These are phyloP conservation scores for Megastigmus dorsalis DNA, from an alignment of 2,888 invertebrate species.

Conservation along the genomic window DNA sequence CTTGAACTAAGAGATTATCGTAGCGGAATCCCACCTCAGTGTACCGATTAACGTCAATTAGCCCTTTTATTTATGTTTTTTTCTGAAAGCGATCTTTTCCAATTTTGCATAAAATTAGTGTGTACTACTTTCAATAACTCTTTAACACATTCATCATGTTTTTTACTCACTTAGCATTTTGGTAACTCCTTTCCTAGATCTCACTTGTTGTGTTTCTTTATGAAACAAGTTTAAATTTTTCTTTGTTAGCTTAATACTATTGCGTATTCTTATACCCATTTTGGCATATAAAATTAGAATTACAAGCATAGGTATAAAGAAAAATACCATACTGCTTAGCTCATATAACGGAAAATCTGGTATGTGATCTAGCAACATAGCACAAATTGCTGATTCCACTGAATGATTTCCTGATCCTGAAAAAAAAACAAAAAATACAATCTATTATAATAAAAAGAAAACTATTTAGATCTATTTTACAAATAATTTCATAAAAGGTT, in stretches of 20 bases:
- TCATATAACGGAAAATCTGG: constrained; percentile 84
- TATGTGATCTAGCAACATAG: constrained; percentile 79
- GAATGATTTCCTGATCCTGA: constrained; percentile 76
- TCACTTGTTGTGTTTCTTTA: constrained; percentile 81
- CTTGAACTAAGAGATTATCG: too few relatives aligned
- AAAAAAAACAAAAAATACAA: constrained; percentile 54
- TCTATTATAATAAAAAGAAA: too few relatives aligned
- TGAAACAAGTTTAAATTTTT: constrained; percentile 79
- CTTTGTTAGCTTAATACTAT: constrained; percentile 24
- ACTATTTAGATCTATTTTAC: too few relatives aligned
- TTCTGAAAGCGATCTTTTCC: too few relatives aligned
- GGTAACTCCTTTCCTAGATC: constrained; percentile 84
- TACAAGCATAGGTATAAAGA: constrained; percentile 83
- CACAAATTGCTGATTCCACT: constrained; percentile 88
- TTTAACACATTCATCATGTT: too few relatives aligned
- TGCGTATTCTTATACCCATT: constrained; percentile 83
- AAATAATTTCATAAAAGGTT: too few relatives aligned
- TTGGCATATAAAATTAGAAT: constrained; percentile 86
- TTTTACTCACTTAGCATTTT: constrained; percentile 85
- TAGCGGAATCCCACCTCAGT: too few relatives aligned
- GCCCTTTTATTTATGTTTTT: too few relatives aligned
- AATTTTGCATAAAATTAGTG: too few relatives aligned
- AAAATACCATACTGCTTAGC: constrained; percentile 87
- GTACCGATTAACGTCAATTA: too few relatives aligned
- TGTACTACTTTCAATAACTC: too few relatives aligned